Evolutionary conservation across 2,113 vertebrate genomes (phyloP).

Genomic region (Anarhynchus alexandrinus): DNA sequence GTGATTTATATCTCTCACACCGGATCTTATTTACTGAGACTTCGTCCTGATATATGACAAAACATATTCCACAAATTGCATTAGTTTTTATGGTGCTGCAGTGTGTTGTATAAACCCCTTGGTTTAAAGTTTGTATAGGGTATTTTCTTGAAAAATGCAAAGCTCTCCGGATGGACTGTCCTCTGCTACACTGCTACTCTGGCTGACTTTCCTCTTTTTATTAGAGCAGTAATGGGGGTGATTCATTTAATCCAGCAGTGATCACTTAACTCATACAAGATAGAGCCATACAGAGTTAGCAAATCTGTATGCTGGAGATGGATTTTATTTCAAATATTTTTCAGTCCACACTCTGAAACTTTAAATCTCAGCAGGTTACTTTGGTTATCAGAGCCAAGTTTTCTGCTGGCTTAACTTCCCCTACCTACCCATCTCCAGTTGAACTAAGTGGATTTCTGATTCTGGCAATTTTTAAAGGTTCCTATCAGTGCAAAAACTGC

Average conservation of each 20-base stretch:
- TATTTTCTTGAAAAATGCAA: not conserved
- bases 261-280: not conserved
- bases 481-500: not conserved
- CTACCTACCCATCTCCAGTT: not conserved
- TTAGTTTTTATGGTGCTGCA: not conserved
- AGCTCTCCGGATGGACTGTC: not conserved
- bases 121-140: not conserved
- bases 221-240: not conserved
- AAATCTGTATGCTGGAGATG: not conserved
- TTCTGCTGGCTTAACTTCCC: not conserved
- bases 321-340: not conserved
- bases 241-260: not conserved
- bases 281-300: not conserved
- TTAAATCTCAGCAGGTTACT: not conserved
- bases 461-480: not conserved
- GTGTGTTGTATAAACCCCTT: not conserved
- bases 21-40: not conserved
- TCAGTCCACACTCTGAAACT: not conserved
- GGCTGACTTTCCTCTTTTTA: not conserved
- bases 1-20: not conserved
- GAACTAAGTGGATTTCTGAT: not conserved
- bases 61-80: not conserved
- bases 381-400: not conserved
- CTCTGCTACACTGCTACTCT: not conserved
- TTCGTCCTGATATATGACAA: not conserved